phyloP scores from a whole-genome alignment of 2,888 invertebrate genomes.

The Taphrorychus bicolor region DNA sequence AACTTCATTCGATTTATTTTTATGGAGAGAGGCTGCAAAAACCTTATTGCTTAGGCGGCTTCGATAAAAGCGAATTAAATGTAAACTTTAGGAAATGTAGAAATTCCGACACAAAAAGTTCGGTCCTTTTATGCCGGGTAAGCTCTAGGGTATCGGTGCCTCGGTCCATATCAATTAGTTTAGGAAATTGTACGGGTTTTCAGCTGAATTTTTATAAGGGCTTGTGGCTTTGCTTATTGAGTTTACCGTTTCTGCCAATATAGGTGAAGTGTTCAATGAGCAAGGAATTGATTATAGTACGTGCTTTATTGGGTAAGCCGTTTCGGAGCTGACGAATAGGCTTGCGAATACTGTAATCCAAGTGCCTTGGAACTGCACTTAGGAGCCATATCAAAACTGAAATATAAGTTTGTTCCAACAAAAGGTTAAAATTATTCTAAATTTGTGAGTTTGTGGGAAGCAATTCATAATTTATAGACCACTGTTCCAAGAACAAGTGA shows the following conservation, averaged over 20 bases:
- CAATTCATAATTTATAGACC: no score
- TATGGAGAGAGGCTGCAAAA: background rate
- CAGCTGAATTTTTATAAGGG: background rate
- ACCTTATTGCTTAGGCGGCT: constrained; percentile 1
- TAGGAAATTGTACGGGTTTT: background rate
- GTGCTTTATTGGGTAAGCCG: no score
- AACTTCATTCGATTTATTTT: background rate
- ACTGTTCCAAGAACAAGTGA: no score
- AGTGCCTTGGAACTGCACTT: no score
- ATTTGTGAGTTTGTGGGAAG: no score
- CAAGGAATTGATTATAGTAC: no score
- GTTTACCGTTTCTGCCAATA: background rate
- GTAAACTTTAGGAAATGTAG: background rate
- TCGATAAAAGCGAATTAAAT: constrained; percentile 7
- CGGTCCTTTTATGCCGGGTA: background rate
- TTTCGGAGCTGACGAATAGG: no score
- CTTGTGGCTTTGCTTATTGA: background rate
- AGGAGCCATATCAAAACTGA: no score
- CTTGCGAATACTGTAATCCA: no score
- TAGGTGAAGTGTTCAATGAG: no score
- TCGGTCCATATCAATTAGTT: background rate
- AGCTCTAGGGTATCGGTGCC: background rate
- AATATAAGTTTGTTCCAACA: no score
- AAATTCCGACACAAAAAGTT: background rate
- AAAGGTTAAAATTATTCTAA: no score